Evolutionary conservation across 2,888 invertebrate genomes (phyloP).

Genomic region (Drosophila monieri): DNA sequence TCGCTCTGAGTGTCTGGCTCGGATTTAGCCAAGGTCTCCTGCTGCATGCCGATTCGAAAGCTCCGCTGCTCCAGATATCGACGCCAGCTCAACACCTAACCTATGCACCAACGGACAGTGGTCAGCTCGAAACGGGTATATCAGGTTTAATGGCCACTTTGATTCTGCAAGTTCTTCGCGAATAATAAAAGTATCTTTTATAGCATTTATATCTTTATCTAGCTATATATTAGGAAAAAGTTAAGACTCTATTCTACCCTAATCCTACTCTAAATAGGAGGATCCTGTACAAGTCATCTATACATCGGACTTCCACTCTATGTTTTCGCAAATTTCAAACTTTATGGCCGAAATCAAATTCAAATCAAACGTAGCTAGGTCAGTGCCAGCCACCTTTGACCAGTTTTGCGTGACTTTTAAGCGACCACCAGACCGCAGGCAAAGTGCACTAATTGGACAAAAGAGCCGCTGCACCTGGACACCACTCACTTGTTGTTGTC

Average conservation of each 20-base stretch:
- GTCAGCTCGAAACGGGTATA: slow-evolving; percentile 32
- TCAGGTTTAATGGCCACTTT: slow-evolving; percentile 30
- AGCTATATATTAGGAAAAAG: too few species aligned
- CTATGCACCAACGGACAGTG: slow-evolving; percentile 38
- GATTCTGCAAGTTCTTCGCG: slow-evolving; percentile 12
- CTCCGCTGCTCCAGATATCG: slow-evolving; percentile 67
- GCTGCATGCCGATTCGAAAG: slow-evolving; percentile 63
- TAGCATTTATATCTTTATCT: not conserved
- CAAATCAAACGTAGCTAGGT: slow-evolving; percentile 61
- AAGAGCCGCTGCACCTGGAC: slow-evolving; percentile 35
- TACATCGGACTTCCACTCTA: not conserved
- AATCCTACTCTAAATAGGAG: too few species aligned
- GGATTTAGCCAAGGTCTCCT: slow-evolving; percentile 47
- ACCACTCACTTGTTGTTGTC: slow-evolving; percentile 66
- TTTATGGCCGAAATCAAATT: slow-evolving; percentile 25
- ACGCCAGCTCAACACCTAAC: slow-evolving; percentile 38
- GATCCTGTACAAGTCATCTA: too few species aligned
- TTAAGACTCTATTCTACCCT: too few species aligned
- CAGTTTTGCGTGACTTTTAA: slow-evolving; percentile 53
- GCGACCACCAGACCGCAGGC: slow-evolving; percentile 33
- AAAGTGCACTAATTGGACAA: slow-evolving; percentile 43
- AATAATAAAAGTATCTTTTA: not conserved
- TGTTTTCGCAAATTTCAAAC: slow-evolving; percentile 46
- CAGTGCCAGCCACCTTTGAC: slow-evolving; percentile 65
- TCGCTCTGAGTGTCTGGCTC: slow-evolving; percentile 12